Conservation (phyloP, 2,113 vertebrate genomes). For the Clarias macrocephalus region DNA sequence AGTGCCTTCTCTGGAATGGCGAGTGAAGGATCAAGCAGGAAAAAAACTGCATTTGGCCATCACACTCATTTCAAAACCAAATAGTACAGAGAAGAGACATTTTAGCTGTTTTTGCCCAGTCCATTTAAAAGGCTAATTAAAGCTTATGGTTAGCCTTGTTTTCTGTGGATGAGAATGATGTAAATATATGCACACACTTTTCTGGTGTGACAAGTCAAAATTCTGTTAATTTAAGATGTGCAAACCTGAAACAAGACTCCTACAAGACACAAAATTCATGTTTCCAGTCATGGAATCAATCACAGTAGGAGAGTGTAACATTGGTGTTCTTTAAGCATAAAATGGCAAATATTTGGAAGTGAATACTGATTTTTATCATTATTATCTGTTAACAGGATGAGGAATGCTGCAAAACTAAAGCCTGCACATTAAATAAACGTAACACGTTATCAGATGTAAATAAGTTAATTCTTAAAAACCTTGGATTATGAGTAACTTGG, state of each 20-base stretch:
- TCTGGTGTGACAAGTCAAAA: neutral
- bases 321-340: neutral
- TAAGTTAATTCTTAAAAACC: neutral
- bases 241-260: neutral
- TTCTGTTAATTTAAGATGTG: neutral
- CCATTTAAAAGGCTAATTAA: neutral
- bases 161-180: neutral
- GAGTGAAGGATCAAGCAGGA: slow-evolving; percentile 15
- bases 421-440: neutral
- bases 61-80: neutral
- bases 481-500: too few species aligned
- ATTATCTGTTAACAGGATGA: neutral
- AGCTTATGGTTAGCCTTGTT: neutral
- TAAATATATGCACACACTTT: neutral
- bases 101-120: neutral
- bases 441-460: neutral
- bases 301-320: neutral
- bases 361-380: neutral
- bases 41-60: neutral
- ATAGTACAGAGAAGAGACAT: neutral
- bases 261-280: neutral
- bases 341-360: neutral
- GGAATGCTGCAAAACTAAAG: neutral
- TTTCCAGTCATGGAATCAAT: neutral
- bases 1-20: slow-evolving; percentile 40